Conservation (phyloP, 1,140 invertebrate genomes). For the Macrostomum lignano region DNA sequence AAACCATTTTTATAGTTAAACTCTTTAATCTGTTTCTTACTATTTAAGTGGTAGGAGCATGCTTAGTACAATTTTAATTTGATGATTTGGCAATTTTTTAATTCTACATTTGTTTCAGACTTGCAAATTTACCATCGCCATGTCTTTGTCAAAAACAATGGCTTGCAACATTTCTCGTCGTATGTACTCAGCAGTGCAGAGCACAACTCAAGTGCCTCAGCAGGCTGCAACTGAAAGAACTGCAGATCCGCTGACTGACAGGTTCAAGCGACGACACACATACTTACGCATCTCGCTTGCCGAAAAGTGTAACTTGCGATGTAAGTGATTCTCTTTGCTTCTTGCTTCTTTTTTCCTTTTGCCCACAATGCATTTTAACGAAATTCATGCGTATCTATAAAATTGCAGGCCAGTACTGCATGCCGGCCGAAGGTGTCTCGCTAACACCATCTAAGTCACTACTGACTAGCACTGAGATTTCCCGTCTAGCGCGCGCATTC, state of each 20-base stretch:
- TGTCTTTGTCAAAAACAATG: too few species aligned
- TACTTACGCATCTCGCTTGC: conserved; percentile 80
- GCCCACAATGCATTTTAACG: conserved; percentile 6
- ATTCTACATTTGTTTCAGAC: too few species aligned
- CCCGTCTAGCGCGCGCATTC: conserved; percentile 49
- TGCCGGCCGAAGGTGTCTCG: conserved; percentile 70
- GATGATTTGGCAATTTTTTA: too few species aligned
- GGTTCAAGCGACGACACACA: conserved; percentile 55
- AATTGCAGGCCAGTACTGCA: conserved; percentile 55
- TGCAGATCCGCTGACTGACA: conserved; percentile 41
- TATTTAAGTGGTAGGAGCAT: too few species aligned
- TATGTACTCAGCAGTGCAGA: too few species aligned
- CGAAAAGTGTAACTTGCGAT: conserved; percentile 77
- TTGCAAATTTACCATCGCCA: too few species aligned
- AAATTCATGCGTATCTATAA: background rate
- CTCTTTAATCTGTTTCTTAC: too few species aligned
- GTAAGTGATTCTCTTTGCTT: conserved; percentile 34
- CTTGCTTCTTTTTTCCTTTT: conserved; percentile 8
- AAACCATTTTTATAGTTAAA: too few species aligned
- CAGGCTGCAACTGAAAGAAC: too few species aligned
- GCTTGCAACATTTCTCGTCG: too few species aligned
- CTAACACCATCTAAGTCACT: conserved; percentile 39
- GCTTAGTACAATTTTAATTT: too few species aligned
- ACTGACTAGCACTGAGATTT: conserved; percentile 53
- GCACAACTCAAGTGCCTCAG: too few species aligned